These are phyloP conservation scores for Centropyge bicolor DNA, from an alignment of 2,797 vertebrate genomes.

Conservation along the genomic window DNA sequence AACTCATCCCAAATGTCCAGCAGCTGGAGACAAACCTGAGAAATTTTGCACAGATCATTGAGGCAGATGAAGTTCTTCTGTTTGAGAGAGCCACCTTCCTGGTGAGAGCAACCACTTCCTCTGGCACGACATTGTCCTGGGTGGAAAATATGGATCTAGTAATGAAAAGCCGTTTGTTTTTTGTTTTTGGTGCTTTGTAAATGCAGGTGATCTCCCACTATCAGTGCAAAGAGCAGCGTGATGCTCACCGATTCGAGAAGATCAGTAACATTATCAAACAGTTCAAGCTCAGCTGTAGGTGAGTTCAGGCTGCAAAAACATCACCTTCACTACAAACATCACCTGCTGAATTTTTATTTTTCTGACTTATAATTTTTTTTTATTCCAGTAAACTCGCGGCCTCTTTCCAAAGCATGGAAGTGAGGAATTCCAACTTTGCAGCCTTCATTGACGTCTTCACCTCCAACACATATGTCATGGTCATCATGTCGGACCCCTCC, in stretches of 20 bases:
- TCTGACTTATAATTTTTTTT: background rate
- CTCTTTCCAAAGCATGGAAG: constrained; percentile 99
- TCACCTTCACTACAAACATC: background rate
- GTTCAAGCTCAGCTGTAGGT: constrained; percentile 99
- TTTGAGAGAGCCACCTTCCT: constrained; percentile 99
- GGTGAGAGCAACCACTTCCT: constrained; percentile 81
- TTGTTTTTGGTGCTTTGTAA: constrained; percentile 14
- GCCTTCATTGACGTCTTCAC: constrained; percentile 99
- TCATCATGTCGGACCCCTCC: constrained; percentile 99
- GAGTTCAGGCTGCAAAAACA: constrained; percentile 38
- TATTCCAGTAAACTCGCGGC: constrained; percentile 94
- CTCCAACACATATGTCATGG: constrained; percentile 99
- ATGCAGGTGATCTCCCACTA: constrained; percentile 97
- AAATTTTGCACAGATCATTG: constrained; percentile 99
- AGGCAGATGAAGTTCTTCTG: constrained; percentile 98
- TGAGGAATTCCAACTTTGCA: constrained; percentile 99
- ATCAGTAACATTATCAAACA: constrained; percentile 99
- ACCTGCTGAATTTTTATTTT: background rate
- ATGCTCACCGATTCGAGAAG: constrained; percentile 98
- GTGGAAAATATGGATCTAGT: background rate
- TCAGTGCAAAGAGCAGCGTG: constrained; percentile 98
- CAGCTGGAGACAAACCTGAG: constrained; percentile 98
- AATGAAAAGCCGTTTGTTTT: background rate
- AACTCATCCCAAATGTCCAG: constrained; percentile 98
- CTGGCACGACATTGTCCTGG: background rate